These are phyloP conservation scores for Lepisosteus oculatus DNA, from an alignment of 2,113 vertebrate species.

Conservation along the genomic window DNA sequence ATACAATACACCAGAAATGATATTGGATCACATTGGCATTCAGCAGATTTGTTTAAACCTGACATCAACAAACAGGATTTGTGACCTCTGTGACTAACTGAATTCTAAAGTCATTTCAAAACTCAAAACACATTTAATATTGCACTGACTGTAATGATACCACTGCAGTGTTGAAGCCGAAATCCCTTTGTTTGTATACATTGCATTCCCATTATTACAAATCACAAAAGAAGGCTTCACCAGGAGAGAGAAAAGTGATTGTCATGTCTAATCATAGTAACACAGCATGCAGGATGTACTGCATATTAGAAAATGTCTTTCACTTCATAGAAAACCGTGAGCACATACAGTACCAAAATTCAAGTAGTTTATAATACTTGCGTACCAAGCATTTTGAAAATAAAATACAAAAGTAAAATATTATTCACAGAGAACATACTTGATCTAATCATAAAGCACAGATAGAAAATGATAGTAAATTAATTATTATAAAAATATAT, in stretches of 20 bases:
- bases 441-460: slow-evolving; percentile 2
- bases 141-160: slow-evolving; percentile 30
- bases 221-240: slow-evolving; percentile 25
- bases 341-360: not conserved
- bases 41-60: slow-evolving; percentile 9
- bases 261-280: slow-evolving; percentile 5
- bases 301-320: too few relatives aligned
- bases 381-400: not conserved
- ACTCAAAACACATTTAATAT: slow-evolving; percentile 43
- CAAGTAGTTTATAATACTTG: not conserved
- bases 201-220: slow-evolving; percentile 11
- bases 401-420: too few relatives aligned
- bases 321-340: too few relatives aligned
- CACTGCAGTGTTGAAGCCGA: slow-evolving; percentile 23
- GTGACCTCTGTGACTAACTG: slow-evolving; percentile 13
- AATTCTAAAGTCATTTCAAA: slow-evolving; percentile 35
- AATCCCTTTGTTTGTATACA: slow-evolving; percentile 5
- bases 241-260: slow-evolving; percentile 10
- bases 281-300: too few relatives aligned
- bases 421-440: too few relatives aligned
- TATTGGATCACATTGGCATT: slow-evolving; percentile 5
- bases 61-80: slow-evolving; percentile 20
- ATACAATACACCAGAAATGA: not conserved
- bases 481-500: slow-evolving; percentile 52
- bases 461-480: slow-evolving; percentile 41